These are phyloP conservation scores for Siniperca obscura DNA, from an alignment of 2,797 vertebrate species.

Conservation along the genomic window DNA sequence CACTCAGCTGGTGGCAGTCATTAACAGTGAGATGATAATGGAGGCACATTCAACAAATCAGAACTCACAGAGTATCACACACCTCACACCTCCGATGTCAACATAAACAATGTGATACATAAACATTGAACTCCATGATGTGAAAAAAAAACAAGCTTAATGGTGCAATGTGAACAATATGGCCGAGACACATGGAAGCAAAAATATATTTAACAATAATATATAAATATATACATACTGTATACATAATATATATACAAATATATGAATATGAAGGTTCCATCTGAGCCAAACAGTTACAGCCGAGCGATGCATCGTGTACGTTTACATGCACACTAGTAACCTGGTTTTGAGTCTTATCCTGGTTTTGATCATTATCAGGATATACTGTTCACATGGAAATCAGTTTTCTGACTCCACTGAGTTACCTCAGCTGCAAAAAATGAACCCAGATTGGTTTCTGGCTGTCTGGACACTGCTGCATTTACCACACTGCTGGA, in stretches of 20 bases:
- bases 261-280: too few relatives aligned
- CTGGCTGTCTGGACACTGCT: neutral
- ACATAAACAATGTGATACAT: neutral
- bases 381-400: neutral
- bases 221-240: neutral
- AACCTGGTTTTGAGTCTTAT: neutral
- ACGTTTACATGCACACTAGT: neutral
- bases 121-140: neutral
- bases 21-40: neutral
- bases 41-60: neutral
- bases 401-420: neutral
- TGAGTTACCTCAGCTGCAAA: too few relatives aligned
- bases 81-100: neutral
- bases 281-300: neutral
- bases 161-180: too few relatives aligned
- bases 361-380: neutral
- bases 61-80: neutral
- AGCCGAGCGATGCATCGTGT: neutral
- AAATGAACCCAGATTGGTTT: neutral
- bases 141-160: neutral
- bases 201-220: neutral
- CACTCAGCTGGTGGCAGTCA: neutral
- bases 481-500: slow-evolving; percentile 13
- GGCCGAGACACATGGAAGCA: neutral
- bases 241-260: too few relatives aligned